Percentiles rank a stretch among this genome's conserved stretches.
These are phyloP conservation scores for Phyllopteryx taeniolatus DNA, from an alignment of 2,113 vertebrate genomes.

Conservation along the genomic window DNA sequence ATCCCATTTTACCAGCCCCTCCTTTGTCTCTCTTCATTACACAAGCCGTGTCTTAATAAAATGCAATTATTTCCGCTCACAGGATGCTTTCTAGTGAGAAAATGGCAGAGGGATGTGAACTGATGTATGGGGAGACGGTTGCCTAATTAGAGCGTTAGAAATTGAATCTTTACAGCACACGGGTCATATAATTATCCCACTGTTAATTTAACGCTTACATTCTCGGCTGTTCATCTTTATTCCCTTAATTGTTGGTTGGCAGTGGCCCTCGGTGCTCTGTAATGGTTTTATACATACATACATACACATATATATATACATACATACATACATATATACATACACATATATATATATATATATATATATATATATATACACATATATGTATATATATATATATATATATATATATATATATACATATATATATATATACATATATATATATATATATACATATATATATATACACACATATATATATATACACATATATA, in stretches of 20 bases:
- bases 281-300: slow-evolving; percentile 66
- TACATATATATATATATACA: slow-evolving; percentile 26
- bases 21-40: slow-evolving; percentile 67
- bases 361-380: slow-evolving; percentile 59
- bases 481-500: too few species aligned
- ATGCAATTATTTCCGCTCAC: slow-evolving; percentile 75
- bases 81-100: slow-evolving; percentile 72
- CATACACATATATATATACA: too few species aligned
- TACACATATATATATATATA: too few species aligned
- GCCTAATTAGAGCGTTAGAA: slow-evolving; percentile 98
- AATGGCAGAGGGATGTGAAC: slow-evolving; percentile 85
- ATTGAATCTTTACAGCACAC: slow-evolving; percentile 98
- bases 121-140: slow-evolving; percentile 93
- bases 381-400: too few species aligned
- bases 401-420: slow-evolving; percentile 42
- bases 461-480: too few species aligned
- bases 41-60: slow-evolving; percentile 71
- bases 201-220: slow-evolving; percentile 99
- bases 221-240: slow-evolving; percentile 98
- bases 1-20: slow-evolving; percentile 57
- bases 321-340: too few species aligned
- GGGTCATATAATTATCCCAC: slow-evolving; percentile 98
- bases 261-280: slow-evolving; percentile 79
- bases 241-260: slow-evolving; percentile 97
- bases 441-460: slow-evolving; percentile 58